Percentiles rank a stretch among this genome's conserved stretches.
Evolutionary conservation across 1,140 invertebrate species (phyloP).

Genomic region (Orius insidiosus): DNA sequence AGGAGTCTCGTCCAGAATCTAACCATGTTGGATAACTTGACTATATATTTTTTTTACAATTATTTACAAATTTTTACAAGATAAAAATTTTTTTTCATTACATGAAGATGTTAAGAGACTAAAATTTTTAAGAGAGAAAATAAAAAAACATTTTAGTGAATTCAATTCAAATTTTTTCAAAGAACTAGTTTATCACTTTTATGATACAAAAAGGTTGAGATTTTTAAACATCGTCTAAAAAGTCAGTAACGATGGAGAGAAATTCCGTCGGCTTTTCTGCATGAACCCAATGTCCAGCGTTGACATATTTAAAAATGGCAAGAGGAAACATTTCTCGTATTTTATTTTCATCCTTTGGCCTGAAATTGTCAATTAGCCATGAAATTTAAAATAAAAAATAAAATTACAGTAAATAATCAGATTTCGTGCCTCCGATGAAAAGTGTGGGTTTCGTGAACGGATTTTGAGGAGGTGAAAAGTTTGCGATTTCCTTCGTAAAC

Average conservation of each 20-base stretch:
- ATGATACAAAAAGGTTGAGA: not conserved
- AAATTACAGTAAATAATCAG: conserved; percentile 56
- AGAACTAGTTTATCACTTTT: no score
- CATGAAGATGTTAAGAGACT: no score
- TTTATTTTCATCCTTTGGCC: conserved; percentile 40
- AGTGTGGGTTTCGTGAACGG: conserved; percentile 49
- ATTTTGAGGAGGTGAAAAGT: conserved; percentile 35
- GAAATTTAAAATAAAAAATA: conserved; percentile 3
- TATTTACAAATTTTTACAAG: conserved; percentile 2
- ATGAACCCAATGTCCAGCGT: conserved; percentile 84
- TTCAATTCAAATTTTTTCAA: no score
- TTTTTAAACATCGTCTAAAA: conserved; percentile 9
- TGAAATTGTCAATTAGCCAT: conserved; percentile 27
- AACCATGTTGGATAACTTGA: no score
- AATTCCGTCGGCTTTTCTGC: conserved; percentile 75
- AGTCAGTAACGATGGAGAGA: conserved; percentile 25
- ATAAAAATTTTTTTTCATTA: not conserved
- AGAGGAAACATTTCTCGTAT: conserved; percentile 62
- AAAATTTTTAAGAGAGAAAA: no score
- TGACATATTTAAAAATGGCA: conserved; percentile 53
- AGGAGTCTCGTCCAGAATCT: no score
- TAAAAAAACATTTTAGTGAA: no score
- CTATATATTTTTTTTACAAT: not conserved
- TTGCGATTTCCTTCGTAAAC: conserved; percentile 37
- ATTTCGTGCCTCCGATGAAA: conserved; percentile 65